Conservation (phyloP, 1,140 invertebrate genomes). For the Papilio glaucus region DNA sequence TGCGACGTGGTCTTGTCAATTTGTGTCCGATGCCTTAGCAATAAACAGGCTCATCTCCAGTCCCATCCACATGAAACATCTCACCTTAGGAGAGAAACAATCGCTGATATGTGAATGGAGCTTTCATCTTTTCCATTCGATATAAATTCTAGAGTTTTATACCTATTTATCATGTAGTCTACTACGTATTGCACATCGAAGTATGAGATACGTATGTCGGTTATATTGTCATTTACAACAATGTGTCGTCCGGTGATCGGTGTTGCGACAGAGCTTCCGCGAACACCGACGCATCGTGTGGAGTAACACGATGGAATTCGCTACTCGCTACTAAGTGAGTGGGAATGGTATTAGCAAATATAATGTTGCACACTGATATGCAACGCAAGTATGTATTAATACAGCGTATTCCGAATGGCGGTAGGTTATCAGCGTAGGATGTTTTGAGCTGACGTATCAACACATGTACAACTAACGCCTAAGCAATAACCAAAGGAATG, state of each 20-base stretch:
- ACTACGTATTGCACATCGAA: background rate
- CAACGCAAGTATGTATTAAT: background rate
- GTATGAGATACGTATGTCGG: background rate
- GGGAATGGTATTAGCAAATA: background rate
- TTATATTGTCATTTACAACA: constrained; percentile 13
- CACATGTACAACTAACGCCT: background rate
- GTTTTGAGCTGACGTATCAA: constrained; percentile 11
- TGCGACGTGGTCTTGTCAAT: too few species aligned
- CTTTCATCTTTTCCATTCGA: too few species aligned
- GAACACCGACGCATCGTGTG: background rate
- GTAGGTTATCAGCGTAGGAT: background rate
- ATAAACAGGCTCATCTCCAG: too few species aligned
- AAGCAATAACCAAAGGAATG: background rate
- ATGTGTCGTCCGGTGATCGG: background rate
- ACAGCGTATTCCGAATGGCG: background rate
- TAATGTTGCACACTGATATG: background rate
- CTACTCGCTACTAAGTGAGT: background rate
- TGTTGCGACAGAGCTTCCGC: constrained; percentile 13
- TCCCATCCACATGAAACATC: too few species aligned
- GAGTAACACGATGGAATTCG: background rate
- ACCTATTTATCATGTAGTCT: too few species aligned
- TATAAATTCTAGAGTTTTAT: too few species aligned
- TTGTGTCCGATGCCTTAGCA: too few species aligned
- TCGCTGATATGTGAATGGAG: too few species aligned
- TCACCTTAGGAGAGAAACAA: too few species aligned